phyloP scores from a whole-genome alignment of 1,140 invertebrate genomes.

The Drosophila nigromelanica region DNA sequence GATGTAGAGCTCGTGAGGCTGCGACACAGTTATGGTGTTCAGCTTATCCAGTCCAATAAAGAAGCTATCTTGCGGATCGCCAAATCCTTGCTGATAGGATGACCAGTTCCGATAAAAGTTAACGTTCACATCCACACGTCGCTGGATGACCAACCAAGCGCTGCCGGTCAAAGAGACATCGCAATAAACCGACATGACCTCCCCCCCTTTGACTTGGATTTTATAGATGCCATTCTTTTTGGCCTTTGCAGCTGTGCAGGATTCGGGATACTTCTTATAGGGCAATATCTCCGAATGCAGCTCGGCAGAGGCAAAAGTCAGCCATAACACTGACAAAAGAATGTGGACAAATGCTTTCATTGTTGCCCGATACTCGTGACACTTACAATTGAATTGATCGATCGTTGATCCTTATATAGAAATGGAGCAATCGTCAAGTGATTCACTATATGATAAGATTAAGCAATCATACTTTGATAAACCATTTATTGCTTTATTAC shows the following conservation, averaged over 20 bases:
- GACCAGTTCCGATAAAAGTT: slow-evolving; percentile 30
- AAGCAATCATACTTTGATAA: neutral
- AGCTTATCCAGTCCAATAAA: slow-evolving; percentile 29
- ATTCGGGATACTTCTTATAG: slow-evolving; percentile 19
- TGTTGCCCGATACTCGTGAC: neutral
- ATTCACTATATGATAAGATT: neutral
- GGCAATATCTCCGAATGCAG: neutral
- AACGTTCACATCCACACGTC: slow-evolving; percentile 11
- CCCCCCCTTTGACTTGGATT: slow-evolving; percentile 5
- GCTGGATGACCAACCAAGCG: slow-evolving; percentile 30
- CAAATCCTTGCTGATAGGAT: slow-evolving; percentile 22
- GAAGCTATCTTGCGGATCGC: slow-evolving; percentile 2
- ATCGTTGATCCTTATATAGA: slow-evolving; percentile 10
- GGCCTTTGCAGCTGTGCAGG: slow-evolving; percentile 10
- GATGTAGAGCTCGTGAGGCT: slow-evolving; percentile 6
- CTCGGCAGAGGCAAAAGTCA: neutral
- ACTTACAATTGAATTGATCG: neutral
- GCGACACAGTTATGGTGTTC: neutral
- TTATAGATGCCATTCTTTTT: slow-evolving; percentile 35
- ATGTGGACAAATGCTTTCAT: slow-evolving; percentile 15
- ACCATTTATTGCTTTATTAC: neutral
- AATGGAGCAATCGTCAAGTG: neutral
- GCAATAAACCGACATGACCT: slow-evolving; percentile 22
- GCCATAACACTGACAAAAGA: slow-evolving; percentile 3
- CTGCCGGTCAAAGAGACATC: neutral